A percentile compares a stretch with the other conserved stretches of the same genome.
Conservation (phyloP, 1,140 invertebrate species). For the Ganaspis sp. region DNA sequence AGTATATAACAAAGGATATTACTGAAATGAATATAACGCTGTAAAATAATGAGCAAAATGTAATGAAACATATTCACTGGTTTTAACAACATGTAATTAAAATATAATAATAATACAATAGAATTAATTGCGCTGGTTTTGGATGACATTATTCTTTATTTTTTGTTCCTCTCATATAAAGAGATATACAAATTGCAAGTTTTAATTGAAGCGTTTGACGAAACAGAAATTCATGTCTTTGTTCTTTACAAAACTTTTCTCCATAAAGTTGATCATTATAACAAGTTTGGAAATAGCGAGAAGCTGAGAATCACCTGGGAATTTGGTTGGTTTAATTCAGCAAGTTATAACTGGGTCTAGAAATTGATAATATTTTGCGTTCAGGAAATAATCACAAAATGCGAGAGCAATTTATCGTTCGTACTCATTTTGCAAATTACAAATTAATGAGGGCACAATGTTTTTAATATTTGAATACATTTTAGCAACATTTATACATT, state of each 20-base stretch:
- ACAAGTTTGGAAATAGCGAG: neutral
- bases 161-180: neutral
- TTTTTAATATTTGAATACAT: no score
- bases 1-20: no score
- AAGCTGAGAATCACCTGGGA: neutral
- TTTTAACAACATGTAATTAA: no score
- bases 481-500: no score
- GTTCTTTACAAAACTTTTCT: neutral
- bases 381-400: constrained; percentile 10
- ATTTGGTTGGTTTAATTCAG: constrained; percentile 9
- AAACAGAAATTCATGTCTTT: constrained; percentile 6
- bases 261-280: constrained; percentile 5
- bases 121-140: neutral
- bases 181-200: neutral
- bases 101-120: neutral
- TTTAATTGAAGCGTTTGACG: constrained; percentile 5
- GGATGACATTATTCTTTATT: neutral
- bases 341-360: constrained; percentile 9
- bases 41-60: no score
- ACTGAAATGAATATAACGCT: no score
- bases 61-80: no score
- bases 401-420: neutral
- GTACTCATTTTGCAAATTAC: neutral
- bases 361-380: constrained; percentile 7
- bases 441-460: no score